A percentile compares a stretch with the other conserved stretches of the same genome.
phyloP scores from a whole-genome alignment of 2,888 invertebrate species.

The Pecten maximus region DNA sequence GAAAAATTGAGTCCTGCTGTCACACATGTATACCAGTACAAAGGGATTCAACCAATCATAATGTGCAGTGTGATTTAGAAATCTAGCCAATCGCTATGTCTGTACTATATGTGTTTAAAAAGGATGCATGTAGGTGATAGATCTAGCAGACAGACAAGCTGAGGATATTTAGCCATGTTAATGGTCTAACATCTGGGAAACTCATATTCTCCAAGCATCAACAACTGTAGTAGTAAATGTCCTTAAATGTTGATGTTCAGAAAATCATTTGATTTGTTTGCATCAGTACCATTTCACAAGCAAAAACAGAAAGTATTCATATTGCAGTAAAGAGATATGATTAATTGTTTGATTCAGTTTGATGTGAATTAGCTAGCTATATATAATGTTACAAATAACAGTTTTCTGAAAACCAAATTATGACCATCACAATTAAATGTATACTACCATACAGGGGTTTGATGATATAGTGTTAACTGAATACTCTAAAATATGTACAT shows the following conservation, averaged over 20 bases:
- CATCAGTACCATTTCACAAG: no score
- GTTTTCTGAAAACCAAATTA: neutral
- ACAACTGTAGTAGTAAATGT: neutral
- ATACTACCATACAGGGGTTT: neutral
- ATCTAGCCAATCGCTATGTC: neutral
- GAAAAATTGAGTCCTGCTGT: no score
- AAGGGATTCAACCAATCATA: neutral
- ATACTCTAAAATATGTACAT: neutral
- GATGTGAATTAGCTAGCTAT: no score
- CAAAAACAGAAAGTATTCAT: no score
- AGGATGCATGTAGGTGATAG: neutral
- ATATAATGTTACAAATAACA: no score
- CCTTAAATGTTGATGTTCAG: neutral
- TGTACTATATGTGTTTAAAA: neutral
- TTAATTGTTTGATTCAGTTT: no score
- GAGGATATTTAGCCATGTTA: neutral
- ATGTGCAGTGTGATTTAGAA: neutral
- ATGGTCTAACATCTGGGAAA: neutral
- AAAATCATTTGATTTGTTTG: no score
- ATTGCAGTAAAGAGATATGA: no score
- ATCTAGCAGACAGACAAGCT: slow-evolving; percentile 21
- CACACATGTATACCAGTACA: no score
- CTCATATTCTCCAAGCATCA: neutral
- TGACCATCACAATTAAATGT: neutral
- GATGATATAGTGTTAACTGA: neutral